Evolutionary conservation across 2,797 vertebrate species (phyloP).

Genomic region (Borostomias antarcticus): DNA sequence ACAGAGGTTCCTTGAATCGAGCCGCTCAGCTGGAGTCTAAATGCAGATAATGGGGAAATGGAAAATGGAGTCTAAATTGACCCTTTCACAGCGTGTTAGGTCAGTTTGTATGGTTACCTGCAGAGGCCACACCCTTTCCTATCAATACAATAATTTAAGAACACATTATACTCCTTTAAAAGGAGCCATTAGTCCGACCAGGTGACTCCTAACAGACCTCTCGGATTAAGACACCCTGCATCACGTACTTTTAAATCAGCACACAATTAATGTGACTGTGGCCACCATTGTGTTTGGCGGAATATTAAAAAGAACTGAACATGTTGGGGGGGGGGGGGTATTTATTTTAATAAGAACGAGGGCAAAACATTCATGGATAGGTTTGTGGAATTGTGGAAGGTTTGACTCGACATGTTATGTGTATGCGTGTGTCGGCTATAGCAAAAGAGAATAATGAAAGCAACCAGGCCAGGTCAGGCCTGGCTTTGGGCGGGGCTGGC

Average conservation of each 20-base stretch:
- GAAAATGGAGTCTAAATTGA: constrained; percentile 99
- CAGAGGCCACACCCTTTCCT: constrained; percentile 88
- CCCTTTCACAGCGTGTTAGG: constrained; percentile 93
- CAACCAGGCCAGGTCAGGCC: too few relatives aligned
- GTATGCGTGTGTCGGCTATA: not conserved
- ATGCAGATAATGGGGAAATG: constrained; percentile 91
- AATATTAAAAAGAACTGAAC: constrained; percentile 75
- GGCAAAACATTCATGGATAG: constrained; percentile 15
- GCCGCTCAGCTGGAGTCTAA: constrained; percentile 83
- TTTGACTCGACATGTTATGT: not conserved
- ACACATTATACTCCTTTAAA: constrained; percentile 98
- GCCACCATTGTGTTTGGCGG: constrained; percentile 68
- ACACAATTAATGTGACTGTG: constrained; percentile 79
- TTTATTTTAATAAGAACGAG: constrained; percentile 16
- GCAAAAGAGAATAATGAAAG: too few relatives aligned
- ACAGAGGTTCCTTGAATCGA: constrained; percentile 85
- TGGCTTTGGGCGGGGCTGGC: too few relatives aligned
- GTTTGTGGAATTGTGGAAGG: too few relatives aligned
- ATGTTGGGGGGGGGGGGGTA: constrained; percentile 72
- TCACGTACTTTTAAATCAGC: constrained; percentile 89
- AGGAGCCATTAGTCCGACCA: constrained; percentile 96
- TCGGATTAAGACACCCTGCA: constrained; percentile 83
- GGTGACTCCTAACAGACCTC: constrained; percentile 98
- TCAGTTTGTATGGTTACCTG: constrained; percentile 94
- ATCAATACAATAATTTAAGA: constrained; percentile 99